A percentile compares a stretch with the other conserved stretches of the same genome.
Conservation (phyloP, 2,888 invertebrate genomes). For the Onthophagus sagittarius region DNA sequence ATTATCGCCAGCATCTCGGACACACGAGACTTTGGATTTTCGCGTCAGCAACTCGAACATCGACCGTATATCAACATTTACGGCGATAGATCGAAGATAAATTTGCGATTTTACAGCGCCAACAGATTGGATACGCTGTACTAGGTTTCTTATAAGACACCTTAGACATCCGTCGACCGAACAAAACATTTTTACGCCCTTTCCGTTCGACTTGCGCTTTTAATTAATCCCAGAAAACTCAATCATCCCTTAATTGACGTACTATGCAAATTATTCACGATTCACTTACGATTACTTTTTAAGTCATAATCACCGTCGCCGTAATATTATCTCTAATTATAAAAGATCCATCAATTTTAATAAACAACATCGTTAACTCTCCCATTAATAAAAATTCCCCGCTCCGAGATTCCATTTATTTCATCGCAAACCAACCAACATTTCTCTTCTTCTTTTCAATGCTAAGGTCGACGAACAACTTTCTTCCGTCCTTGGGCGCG, state of each 20-base stretch:
- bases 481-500: background rate
- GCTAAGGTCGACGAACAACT: background rate
- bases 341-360: background rate
- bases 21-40: background rate
- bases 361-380: no score
- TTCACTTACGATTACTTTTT: background rate
- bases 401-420: no score
- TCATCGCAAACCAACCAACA: background rate
- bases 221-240: background rate
- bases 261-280: background rate
- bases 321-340: background rate
- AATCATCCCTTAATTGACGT: constrained; percentile 6
- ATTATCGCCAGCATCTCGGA: background rate
- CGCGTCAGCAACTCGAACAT: constrained; percentile 11
- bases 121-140: constrained; percentile 10
- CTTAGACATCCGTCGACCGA: background rate
- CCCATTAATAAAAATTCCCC: background rate
- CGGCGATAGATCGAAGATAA: constrained; percentile 7
- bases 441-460: background rate
- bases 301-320: background rate
- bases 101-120: background rate
- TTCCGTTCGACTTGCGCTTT: background rate
- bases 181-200: background rate
- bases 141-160: background rate
- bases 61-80: constrained; percentile 14